phyloP scores from a whole-genome alignment of 1,140 invertebrate species.

The Philaenus spumarius region DNA sequence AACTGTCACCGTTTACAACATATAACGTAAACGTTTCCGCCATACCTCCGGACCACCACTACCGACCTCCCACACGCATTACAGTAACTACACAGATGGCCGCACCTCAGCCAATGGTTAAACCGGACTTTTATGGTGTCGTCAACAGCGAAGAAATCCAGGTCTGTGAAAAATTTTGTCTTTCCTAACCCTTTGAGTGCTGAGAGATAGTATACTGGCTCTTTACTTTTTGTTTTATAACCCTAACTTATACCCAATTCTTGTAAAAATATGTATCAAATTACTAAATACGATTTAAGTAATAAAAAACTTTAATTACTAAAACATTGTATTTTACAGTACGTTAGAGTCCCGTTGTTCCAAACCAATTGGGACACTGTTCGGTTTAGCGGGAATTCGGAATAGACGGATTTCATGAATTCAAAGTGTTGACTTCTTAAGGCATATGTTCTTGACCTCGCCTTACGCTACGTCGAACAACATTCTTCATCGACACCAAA shows the following conservation, averaged over 20 bases:
- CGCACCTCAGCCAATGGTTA: conserved; percentile 91
- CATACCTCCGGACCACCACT: conserved; percentile 73
- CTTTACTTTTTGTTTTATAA: too few relatives aligned
- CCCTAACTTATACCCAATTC: too few relatives aligned
- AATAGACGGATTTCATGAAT: too few relatives aligned
- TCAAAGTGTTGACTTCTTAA: too few relatives aligned
- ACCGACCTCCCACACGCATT: conserved; percentile 86
- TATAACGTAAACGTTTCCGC: conserved; percentile 93
- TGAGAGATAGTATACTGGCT: not conserved
- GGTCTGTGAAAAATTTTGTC: conserved; percentile 13
- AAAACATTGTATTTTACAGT: too few relatives aligned
- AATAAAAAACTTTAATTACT: not conserved
- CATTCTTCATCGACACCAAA: too few relatives aligned
- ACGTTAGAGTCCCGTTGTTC: too few relatives aligned
- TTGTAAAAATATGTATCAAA: not conserved
- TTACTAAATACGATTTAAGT: not conserved
- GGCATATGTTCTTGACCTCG: too few relatives aligned
- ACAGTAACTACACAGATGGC: conserved; percentile 95
- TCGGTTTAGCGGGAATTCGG: too few relatives aligned
- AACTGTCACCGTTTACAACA: conserved; percentile 87
- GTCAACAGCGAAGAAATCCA: conserved; percentile 80
- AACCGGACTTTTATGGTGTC: conserved; percentile 87
- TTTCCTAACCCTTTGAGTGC: too few relatives aligned
- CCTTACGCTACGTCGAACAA: too few relatives aligned
- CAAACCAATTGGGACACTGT: too few relatives aligned